Conservation (phyloP, 2,113 vertebrate genomes). For the Catagonus wagneri region DNA sequence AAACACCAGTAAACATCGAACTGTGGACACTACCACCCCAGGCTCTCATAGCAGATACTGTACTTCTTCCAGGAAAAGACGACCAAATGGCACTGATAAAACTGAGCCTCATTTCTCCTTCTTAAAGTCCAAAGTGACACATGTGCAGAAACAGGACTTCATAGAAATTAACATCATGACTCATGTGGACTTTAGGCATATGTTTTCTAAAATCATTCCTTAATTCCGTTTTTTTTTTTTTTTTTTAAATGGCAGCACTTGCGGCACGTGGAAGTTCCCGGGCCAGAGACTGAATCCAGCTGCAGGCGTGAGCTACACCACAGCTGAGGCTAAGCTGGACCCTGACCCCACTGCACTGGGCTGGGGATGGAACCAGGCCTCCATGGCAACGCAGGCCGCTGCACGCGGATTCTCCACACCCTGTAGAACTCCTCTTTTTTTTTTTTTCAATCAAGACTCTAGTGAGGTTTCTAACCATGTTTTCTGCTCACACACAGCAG, state of each 20-base stretch:
- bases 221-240: neutral
- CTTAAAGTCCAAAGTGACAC: slow-evolving; percentile 11
- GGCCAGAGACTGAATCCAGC: no score
- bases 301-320: no score
- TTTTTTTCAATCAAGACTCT: neutral
- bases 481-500: neutral
- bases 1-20: neutral
- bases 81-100: neutral
- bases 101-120: neutral
- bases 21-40: neutral
- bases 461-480: neutral
- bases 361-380: no score
- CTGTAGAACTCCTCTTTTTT: neutral
- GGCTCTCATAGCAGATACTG: neutral
- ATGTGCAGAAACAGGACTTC: neutral
- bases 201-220: neutral
- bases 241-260: no score
- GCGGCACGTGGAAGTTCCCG: no score
- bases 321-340: no score
- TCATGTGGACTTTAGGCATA: neutral
- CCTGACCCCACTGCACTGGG: no score
- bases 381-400: no score
- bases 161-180: neutral
- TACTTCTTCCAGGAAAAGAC: neutral
- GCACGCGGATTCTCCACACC: no score